Base-by-base conservation (phyloP, 1,140 invertebrate species). In the Meloidogyne chitwoodi region DNA sequence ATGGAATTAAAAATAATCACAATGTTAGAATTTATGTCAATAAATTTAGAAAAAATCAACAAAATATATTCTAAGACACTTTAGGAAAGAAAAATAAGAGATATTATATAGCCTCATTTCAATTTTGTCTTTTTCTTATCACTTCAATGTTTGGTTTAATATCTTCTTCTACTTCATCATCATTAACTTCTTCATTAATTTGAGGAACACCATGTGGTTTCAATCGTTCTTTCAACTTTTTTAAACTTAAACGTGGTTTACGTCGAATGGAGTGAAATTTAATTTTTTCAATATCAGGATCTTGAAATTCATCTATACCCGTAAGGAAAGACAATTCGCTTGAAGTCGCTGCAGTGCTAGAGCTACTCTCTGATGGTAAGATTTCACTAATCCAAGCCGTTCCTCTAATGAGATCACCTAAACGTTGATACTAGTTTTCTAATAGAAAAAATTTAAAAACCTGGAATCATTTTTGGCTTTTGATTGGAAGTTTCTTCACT, bases 141-240 rank as follows among this genome's bases (percentile, higher is more conserved):
- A 41, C 4, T 22, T 68, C 67, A 26, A 41, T 68, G 14, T 48
- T 72, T 26, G 34, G 48, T 44, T 72, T 26, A 14, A 26, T 31
- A 41, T 24, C 22, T 34, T 75, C 16, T n/a, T 71, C 19, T 29
- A 41, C n/a, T 75, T 56, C 27, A 26, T 68, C 29, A 4, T 68
- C 67, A 14, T 75, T 26, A 26, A 16, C 48, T 19, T 64, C 72
- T 11, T 31, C 29, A 19, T 26, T 24, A 27, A 38, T 41, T 74
- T 63, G 19, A n/a, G n/a, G 16, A 12, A 31, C 38, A 16, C 76
- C 76, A 56, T 77, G 73, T 16, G 74, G 74, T 61, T 78, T 64
- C 24, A 77, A 31, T 8, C 76, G 75, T 29, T 77, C 76, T 38
- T 78, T 78, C 44, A 77, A 38, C 24, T 12, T n/a, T 5, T 29